phyloP scores from a whole-genome alignment of 2,888 invertebrate genomes.

The Sceliomorpha sp. region DNA sequence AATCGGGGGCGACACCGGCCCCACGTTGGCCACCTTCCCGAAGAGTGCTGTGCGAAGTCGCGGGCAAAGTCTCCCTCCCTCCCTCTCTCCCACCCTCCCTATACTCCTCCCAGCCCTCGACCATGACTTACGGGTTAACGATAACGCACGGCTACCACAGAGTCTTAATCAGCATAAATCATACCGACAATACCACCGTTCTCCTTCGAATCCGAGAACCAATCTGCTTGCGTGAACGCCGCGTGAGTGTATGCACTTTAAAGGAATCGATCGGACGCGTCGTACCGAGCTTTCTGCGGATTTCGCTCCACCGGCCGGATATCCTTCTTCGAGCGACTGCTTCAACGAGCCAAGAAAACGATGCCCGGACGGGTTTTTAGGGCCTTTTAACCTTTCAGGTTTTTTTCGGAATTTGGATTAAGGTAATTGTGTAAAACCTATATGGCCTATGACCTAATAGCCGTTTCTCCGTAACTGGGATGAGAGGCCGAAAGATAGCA shows the following conservation, averaged over 20 bases:
- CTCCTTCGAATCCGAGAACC: conserved; percentile 33
- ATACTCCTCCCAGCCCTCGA: conserved; percentile 57
- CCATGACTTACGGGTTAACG: conserved; percentile 75
- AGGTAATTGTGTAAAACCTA: too few species aligned
- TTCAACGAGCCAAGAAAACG: too few species aligned
- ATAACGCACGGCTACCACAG: conserved; percentile 74
- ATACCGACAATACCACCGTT: conserved; percentile 70
- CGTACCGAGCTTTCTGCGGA: conserved; percentile 14
- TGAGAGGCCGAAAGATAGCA: too few species aligned
- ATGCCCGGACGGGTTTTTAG: too few species aligned
- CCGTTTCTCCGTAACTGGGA: too few species aligned
- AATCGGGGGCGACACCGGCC: conserved; percentile 62
- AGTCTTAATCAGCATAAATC: conserved; percentile 80
- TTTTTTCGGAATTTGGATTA: too few species aligned
- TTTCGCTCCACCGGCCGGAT: conserved; percentile 36
- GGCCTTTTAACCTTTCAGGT: too few species aligned
- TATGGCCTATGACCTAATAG: too few species aligned
- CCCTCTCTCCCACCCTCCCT: too few species aligned
- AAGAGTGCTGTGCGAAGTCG: conserved; percentile 58
- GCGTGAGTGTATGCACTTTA: conserved; percentile 18
- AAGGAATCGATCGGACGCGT: conserved; percentile 53
- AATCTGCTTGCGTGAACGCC: conserved; percentile 22
- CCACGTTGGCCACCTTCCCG: conserved; percentile 56
- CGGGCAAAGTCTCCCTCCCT: too few species aligned
- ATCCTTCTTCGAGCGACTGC: too few species aligned